Conservation (phyloP, 2,888 invertebrate genomes). For the Synergus japonicus region DNA sequence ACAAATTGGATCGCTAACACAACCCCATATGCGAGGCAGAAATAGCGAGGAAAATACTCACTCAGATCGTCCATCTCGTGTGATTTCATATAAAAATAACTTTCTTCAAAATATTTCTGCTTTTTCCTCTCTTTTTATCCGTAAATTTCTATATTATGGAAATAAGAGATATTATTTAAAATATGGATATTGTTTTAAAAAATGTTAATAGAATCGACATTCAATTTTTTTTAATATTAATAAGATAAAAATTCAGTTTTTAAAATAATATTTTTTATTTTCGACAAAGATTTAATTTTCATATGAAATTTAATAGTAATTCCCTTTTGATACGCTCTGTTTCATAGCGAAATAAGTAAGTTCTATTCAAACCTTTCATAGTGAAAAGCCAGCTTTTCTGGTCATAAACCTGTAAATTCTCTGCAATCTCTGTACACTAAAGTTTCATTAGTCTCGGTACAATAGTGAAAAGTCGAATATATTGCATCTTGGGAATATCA, state of each 20-base stretch:
- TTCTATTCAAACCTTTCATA: conserved; percentile 10
- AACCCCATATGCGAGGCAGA: not conserved
- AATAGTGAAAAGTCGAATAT: conserved; percentile 3
- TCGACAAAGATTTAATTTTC: not conserved
- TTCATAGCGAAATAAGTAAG: conserved; percentile 11
- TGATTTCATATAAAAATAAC: conserved; percentile 16
- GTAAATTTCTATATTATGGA: not conserved
- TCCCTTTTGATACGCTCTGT: not conserved
- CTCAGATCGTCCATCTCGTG: conserved; percentile 5
- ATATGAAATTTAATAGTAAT: conserved; percentile 6
- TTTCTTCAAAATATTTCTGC: not conserved
- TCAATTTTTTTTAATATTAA: not conserved
- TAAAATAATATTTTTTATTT: not conserved
- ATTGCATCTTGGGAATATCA: too few relatives aligned
- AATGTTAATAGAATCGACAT: not conserved
- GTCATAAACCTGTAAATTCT: conserved; percentile 11
- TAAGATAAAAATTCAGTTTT: too few relatives aligned
- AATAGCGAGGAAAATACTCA: conserved; percentile 13
- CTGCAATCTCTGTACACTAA: conserved; percentile 14
- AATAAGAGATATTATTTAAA: not conserved
- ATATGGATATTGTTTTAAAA: not conserved
- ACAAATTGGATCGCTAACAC: conserved; percentile 25
- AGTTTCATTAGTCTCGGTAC: conserved; percentile 2
- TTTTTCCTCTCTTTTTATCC: not conserved
- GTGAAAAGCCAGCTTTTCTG: conserved; percentile 24